These are phyloP conservation scores for Zophobas morio DNA, from an alignment of 1,140 invertebrate genomes.

Conservation along the genomic window DNA sequence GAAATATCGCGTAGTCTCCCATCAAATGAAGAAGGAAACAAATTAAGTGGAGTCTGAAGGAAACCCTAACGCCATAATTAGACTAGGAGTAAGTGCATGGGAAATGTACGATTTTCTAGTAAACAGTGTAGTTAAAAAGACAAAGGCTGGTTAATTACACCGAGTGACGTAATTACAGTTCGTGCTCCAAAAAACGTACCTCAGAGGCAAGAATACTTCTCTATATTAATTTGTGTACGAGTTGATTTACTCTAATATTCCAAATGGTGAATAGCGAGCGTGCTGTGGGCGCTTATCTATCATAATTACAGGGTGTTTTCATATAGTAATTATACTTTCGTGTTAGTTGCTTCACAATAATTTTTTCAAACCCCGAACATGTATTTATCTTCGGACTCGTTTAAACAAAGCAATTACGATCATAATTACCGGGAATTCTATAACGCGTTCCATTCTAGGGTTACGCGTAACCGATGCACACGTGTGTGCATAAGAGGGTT, in stretches of 20 bases:
- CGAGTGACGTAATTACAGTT: constrained; percentile 39
- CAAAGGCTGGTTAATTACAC: constrained; percentile 17
- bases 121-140: constrained; percentile 6
- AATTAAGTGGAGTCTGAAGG: not conserved
- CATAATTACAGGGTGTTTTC: constrained; percentile 37
- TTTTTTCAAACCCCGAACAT: constrained; percentile 12
- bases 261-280: constrained; percentile 18
- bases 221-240: constrained; percentile 26
- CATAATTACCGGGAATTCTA: constrained; percentile 23
- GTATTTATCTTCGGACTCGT: constrained; percentile 7
- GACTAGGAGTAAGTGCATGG: not conserved
- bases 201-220: constrained; percentile 20
- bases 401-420: constrained; percentile 31
- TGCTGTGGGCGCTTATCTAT: constrained; percentile 12
- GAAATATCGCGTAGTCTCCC: constrained; percentile 17
- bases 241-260: constrained; percentile 10
- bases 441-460: constrained; percentile 10
- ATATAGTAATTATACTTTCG: constrained; percentile 34
- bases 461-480: constrained; percentile 15
- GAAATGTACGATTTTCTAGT: not conserved
- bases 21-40: constrained; percentile 8
- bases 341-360: constrained; percentile 15
- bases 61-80: constrained; percentile 4
- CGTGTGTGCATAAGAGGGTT: constrained; percentile 25
- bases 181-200: constrained; percentile 42